Base-by-base conservation (phyloP, 2,888 invertebrate genomes). In the Ecliptopera silaceata region DNA sequence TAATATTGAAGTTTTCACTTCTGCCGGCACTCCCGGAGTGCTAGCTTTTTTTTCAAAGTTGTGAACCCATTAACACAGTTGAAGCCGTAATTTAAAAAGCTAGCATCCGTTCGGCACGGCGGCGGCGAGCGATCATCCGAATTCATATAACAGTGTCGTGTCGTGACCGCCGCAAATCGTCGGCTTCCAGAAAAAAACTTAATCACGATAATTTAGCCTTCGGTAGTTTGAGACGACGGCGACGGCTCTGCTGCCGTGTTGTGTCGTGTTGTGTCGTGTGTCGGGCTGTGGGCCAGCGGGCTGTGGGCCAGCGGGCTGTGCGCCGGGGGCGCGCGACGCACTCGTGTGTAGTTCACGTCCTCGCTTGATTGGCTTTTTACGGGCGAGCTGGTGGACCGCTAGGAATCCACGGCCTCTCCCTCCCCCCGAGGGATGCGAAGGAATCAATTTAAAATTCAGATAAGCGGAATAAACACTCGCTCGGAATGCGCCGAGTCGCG, bases 381-480 rank as follows among this genome's bases (percentile, higher is more conserved):
- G 87, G 82, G 60, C 74, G 84, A 76, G 67, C 78, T 78, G 83
- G 75, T 79, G 77, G 78, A 75, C 82, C 84, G 84, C 82, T 79
- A 80, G 86, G 86, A 84, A 82, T 84, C 59, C 74, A 38, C 50
- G 26, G 52, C 47, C 38, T 18, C 47, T 38, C 48, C 15, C 15
- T 13, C 39, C 1, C 12, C 32, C 47, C 11, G 18, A 32, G 44
- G 49, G 59, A 50, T 56, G 61, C 48, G 56, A 64, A 46, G 56
- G 59, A 45, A 44, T 31, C 62, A 65, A 86, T 88, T 88, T 88
- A 82, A 88, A 88, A 87, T 88, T 88, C 80, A 86, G 86, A 88
- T 87, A 85, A 87, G 86, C 86, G 86, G 86, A 87, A 88, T 85
- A 81, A 87, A 80, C 79, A 79, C 72, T 74, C 70, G 63, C 68